Evolutionary conservation across 2,888 invertebrate genomes (phyloP).

Genomic region (Clitarchus hookeri): DNA sequence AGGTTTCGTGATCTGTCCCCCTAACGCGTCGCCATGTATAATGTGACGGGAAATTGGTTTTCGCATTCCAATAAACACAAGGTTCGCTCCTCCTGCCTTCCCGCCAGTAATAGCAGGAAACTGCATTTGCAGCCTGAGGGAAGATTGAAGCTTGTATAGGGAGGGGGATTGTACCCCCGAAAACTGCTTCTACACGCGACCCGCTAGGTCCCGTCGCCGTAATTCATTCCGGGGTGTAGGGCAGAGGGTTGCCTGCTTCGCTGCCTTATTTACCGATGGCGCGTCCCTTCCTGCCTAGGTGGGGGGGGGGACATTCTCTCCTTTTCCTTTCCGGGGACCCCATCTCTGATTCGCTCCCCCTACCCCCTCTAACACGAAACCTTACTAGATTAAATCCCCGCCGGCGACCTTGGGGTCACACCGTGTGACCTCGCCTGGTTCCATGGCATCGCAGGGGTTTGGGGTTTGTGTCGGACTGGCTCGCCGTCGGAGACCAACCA

Average conservation of each 20-base stretch:
- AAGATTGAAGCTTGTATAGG: too few species aligned
- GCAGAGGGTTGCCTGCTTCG: neutral
- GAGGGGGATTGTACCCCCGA: too few species aligned
- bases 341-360: neutral
- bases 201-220: neutral
- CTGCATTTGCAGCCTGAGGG: neutral
- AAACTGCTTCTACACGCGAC: neutral
- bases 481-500: neutral
- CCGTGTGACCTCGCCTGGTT: neutral
- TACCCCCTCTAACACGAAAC: neutral
- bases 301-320: neutral
- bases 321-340: neutral
- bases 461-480: neutral
- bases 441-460: neutral
- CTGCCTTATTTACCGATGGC: neutral
- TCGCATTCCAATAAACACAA: neutral
- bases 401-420: neutral
- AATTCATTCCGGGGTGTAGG: neutral
- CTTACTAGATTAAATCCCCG: neutral
- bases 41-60: constrained; percentile 14
- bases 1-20: neutral
- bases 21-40: neutral
- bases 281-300: neutral
- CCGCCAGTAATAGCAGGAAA: neutral
- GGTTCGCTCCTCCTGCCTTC: neutral